Evolutionary conservation across 2,113 vertebrate species (phyloP).

Genomic region (Gorsachius goisagi): DNA sequence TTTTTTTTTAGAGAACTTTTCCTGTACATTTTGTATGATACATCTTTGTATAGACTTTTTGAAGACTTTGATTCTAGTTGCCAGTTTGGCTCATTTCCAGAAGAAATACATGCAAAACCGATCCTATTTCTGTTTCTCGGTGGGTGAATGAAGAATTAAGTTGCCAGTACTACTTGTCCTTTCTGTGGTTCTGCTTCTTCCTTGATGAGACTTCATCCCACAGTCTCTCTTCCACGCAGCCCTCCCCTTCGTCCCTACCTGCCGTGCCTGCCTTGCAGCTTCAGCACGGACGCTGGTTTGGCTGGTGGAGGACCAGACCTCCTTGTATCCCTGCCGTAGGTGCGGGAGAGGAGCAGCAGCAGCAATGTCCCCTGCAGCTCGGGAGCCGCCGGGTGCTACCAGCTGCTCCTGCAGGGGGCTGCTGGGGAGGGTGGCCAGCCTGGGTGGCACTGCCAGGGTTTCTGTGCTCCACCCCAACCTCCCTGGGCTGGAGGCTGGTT

Average conservation of each 20-base stretch:
- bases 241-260: accelerated
- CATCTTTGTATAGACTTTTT: slow-evolving; percentile 84
- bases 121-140: slow-evolving; percentile 52
- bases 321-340: accelerated
- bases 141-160: slow-evolving; percentile 30
- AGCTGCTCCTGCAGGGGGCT: neutral
- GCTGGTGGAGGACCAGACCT: neutral
- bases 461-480: accelerated
- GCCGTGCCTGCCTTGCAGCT: neutral
- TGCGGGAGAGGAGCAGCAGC: no score
- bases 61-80: slow-evolving; percentile 81
- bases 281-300: accelerated
- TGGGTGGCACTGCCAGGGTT: accelerated
- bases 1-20: slow-evolving; percentile 69
- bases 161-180: neutral
- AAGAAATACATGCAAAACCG: slow-evolving; percentile 77
- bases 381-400: neutral
- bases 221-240: neutral
- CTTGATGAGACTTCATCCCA: neutral
- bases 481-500: accelerated
- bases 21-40: slow-evolving; percentile 83
- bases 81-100: slow-evolving; percentile 78
- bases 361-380: neutral
- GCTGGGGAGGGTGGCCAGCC: accelerated
- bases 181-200: slow-evolving; percentile 28